Conservation (phyloP, 2,888 invertebrate genomes). For the Caenorhabditis sp. region DNA sequence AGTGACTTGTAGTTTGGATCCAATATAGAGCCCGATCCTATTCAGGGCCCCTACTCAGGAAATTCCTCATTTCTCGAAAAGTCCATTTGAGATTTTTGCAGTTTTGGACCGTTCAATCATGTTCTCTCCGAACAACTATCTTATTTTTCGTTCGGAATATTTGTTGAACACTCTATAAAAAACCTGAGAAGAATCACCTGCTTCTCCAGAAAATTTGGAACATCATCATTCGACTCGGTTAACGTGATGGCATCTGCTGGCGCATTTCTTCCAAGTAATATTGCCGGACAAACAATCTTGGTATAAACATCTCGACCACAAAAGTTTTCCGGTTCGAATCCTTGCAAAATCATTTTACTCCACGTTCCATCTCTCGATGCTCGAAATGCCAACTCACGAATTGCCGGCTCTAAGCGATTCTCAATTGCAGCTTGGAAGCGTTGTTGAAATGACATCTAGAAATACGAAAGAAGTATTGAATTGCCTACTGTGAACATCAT, state of each 20-base stretch:
- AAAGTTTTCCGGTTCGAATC: slow-evolving; percentile 52
- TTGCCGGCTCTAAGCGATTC: slow-evolving; percentile 37
- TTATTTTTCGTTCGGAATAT: no score
- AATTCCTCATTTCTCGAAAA: no score
- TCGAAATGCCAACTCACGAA: slow-evolving; percentile 34
- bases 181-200: slow-evolving; percentile 4
- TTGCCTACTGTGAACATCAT: background rate
- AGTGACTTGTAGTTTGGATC: no score
- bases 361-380: slow-evolving; percentile 44
- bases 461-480: background rate
- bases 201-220: slow-evolving; percentile 20
- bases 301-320: slow-evolving; percentile 46
- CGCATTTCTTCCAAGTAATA: slow-evolving; percentile 32
- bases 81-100: no score
- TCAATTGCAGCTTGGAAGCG: slow-evolving; percentile 36
- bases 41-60: no score
- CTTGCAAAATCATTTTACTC: slow-evolving; percentile 43
- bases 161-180: background rate
- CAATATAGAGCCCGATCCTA: no score
- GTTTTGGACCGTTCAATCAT: no score
- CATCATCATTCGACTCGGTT: slow-evolving; percentile 3
- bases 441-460: slow-evolving; percentile 33
- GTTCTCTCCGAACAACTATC: no score
- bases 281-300: slow-evolving; percentile 52
- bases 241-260: slow-evolving; percentile 24